Evolutionary conservation across 2,113 vertebrate genomes (phyloP).

Genomic region (Bos javanicus): DNA sequence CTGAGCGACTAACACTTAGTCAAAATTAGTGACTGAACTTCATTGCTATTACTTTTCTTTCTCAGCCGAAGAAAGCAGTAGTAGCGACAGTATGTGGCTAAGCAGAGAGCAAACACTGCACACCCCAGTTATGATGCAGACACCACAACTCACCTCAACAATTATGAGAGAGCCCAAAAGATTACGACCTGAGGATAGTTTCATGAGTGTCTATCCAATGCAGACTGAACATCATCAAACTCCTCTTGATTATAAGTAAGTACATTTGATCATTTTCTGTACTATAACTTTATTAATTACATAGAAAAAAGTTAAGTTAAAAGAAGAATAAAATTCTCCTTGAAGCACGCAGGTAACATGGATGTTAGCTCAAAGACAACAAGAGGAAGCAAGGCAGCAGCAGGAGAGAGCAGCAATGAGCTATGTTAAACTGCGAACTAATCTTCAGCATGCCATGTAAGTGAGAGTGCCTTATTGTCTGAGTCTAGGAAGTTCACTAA

Average conservation of each 20-base stretch:
- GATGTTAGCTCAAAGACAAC: conserved; percentile 99
- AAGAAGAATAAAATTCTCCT: conserved; percentile 84
- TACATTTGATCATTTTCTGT: conserved; percentile 66
- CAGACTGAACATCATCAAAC: conserved; percentile 95
- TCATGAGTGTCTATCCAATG: conserved; percentile 94
- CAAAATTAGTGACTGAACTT: background rate
- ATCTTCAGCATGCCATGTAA: conserved; percentile 99
- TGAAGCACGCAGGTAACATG: conserved; percentile 98
- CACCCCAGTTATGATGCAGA: conserved; percentile 96
- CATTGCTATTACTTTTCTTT: conserved; percentile 4
- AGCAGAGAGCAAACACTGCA: conserved; percentile 92
- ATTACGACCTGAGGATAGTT: conserved; percentile 92
- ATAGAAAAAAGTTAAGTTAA: conserved; percentile 81
- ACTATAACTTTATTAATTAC: conserved; percentile 75
- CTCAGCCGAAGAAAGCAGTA: conserved; percentile 95
- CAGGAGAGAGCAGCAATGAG: conserved; percentile 98
- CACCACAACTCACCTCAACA: conserved; percentile 96
- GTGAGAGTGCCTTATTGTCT: conserved; percentile 78
- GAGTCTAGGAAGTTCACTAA: conserved; percentile 77
- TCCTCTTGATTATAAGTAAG: conserved; percentile 98
- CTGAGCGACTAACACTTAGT: background rate
- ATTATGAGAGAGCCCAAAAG: conserved; percentile 97
- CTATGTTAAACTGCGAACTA: conserved; percentile 98
- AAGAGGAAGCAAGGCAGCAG: conserved; percentile 94
- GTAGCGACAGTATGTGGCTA: conserved; percentile 93